These are phyloP conservation scores for Furcula furcula DNA, from an alignment of 2,888 invertebrate genomes.

Conservation along the genomic window DNA sequence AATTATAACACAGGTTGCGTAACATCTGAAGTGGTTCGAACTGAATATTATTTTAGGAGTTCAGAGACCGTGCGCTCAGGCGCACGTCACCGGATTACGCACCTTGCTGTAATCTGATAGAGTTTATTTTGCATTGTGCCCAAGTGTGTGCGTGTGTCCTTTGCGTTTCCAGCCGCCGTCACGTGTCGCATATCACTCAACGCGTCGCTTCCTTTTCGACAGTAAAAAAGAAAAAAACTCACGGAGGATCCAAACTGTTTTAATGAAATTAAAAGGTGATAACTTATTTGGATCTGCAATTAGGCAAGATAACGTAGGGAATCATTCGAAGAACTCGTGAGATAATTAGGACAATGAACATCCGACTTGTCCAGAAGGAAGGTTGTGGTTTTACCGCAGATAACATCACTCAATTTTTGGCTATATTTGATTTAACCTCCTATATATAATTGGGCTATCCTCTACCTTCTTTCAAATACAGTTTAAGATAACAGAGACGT, in stretches of 20 bases:
- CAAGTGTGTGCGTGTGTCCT: slow-evolving; percentile 44
- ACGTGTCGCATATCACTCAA: slow-evolving; percentile 80
- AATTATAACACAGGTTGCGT: slow-evolving; percentile 76
- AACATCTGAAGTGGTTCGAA: slow-evolving; percentile 71
- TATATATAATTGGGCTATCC: no score
- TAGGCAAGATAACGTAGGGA: no score
- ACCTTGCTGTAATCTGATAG: slow-evolving; percentile 46
- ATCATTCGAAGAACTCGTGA: no score
- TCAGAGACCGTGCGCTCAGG: slow-evolving; percentile 60
- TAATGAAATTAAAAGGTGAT: slow-evolving; percentile 48
- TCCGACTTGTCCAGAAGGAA: no score
- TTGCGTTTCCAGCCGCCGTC: slow-evolving; percentile 46
- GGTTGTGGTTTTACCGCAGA: no score
- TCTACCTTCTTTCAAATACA: no score
- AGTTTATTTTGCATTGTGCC: slow-evolving; percentile 53
- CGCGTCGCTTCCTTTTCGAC: slow-evolving; percentile 75
- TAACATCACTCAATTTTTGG: no score
- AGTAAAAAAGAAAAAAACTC: slow-evolving; percentile 63
- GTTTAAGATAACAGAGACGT: no score
- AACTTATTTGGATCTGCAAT: slow-evolving; percentile 12
- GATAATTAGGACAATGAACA: no score
- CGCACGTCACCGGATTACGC: slow-evolving; percentile 35
- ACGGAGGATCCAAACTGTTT: slow-evolving; percentile 36
- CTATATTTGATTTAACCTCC: no score
- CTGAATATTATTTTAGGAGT: slow-evolving; percentile 81